These are phyloP conservation scores for Cydia amplana DNA, from an alignment of 1,140 invertebrate genomes.

Conservation along the genomic window DNA sequence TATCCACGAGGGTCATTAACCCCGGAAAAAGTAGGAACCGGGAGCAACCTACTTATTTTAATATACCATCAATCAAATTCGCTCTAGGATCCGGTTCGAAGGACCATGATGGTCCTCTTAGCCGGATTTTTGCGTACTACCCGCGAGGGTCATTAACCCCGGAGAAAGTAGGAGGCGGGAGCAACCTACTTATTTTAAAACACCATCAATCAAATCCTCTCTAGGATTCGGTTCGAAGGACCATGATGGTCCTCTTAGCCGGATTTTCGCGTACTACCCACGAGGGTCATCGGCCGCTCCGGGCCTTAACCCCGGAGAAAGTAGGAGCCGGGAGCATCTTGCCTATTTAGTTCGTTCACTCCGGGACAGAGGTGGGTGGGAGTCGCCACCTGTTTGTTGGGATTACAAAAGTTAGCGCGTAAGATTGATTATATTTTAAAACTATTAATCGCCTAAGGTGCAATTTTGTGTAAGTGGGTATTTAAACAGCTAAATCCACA, in stretches of 20 bases:
- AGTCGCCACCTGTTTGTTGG: constrained; percentile 34
- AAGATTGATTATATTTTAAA: neutral
- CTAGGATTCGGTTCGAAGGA: neutral
- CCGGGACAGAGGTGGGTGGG: constrained; percentile 43
- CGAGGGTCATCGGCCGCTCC: neutral
- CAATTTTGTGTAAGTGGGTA: constrained; percentile 15
- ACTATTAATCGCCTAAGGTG: no score
- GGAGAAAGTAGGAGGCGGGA: no score
- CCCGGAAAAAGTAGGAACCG: constrained; percentile 43
- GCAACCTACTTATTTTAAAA: no score
- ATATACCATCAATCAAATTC: no score
- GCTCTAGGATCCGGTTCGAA: neutral
- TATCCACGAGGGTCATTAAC: neutral
- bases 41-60: constrained; percentile 67
- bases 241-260: neutral
- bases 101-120: neutral
- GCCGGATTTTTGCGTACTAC: neutral
- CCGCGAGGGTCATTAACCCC: neutral
- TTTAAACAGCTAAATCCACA: neutral
- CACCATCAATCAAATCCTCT: no score
- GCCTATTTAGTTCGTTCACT: constrained; percentile 71
- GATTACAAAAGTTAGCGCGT: neutral
- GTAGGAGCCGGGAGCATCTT: constrained; percentile 60
- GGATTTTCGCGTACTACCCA: neutral
- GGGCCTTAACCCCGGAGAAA: neutral